Evolutionary conservation across 2,888 invertebrate genomes (phyloP), one percentile per base, ranked within the genome.

Genomic region (Minunthozetes semirufus): DNA sequence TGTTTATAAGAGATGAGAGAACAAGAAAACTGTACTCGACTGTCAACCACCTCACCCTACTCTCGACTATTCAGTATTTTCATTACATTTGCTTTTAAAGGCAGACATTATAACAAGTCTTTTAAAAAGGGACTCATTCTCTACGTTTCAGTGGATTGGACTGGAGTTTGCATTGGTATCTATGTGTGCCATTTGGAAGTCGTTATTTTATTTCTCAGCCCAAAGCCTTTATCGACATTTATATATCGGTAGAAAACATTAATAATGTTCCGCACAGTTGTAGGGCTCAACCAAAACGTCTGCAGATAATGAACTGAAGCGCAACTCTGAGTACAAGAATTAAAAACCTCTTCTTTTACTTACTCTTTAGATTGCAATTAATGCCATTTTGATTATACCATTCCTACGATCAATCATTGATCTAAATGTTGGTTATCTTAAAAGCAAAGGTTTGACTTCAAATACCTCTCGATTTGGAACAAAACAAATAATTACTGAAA

Each of bases 201-300:
- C 61, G 61, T 61, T 61, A 29, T 61, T 61, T 61, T 61, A 61
- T 61, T 61, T 61, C 61, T 61, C 61, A 61, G 61, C 61, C 29
- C 25, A 22, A 17, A 17, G 29, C 25, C 29, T 19, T 29, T 17
- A 61, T 29, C n/a, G 15, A 61, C 29, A 61, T 61, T 15, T n/a
- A n/a, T 61, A 48, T 48, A 48, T 48, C 33, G 29, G 17, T 22
- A 33, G 61, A 61, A 61, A 61, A 61, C 61, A 61, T 61, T 61
- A 61, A 61, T 61, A 61, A 61, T 61, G 48, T 48, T 48, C n/a
- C 48, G 13, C 15, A 48, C 8, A 13, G 17, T 48, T 48, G 15
- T 48, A 17, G 48, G 3, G 48, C 48, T 48, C 48, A n/a, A 48
- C 48, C 48, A 48, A 48, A 48, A 48, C 48, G n/a, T 48, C 48